Conservation (phyloP, 2,888 invertebrate species). For the Limnephilus lunatus region DNA sequence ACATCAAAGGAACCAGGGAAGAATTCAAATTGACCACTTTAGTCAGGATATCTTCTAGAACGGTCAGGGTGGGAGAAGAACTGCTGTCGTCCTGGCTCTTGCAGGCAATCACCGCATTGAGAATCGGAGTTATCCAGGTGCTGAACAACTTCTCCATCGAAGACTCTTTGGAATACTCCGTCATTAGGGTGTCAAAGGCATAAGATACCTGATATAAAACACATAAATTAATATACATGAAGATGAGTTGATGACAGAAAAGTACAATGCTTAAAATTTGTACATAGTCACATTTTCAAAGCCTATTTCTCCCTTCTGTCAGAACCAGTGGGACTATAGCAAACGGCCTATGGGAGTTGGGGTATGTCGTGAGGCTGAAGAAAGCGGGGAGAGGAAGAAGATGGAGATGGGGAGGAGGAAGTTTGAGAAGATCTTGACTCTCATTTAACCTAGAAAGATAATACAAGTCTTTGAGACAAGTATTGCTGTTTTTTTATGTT, state of each 20-base stretch:
- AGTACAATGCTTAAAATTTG: neutral
- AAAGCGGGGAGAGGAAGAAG: too few species aligned
- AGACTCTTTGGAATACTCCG: constrained; percentile 71
- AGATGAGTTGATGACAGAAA: neutral
- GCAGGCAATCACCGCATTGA: constrained; percentile 60
- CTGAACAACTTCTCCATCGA: constrained; percentile 72
- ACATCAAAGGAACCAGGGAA: constrained; percentile 70
- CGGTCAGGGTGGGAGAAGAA: constrained; percentile 69
- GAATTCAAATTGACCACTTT: constrained; percentile 69
- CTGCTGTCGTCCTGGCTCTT: constrained; percentile 68
- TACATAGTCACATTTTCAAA: neutral
- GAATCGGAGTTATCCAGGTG: constrained; percentile 74
- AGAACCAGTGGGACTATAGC: too few species aligned
- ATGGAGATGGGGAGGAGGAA: too few species aligned
- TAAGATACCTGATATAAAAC: constrained; percentile 73
- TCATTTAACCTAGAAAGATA: too few species aligned
- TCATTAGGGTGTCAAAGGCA: constrained; percentile 78
- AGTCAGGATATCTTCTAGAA: constrained; percentile 70
- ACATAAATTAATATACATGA: neutral
- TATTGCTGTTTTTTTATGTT: too few species aligned
- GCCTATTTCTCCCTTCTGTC: too few species aligned
- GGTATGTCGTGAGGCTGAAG: too few species aligned
- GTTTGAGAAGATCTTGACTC: too few species aligned
- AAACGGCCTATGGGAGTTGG: too few species aligned
- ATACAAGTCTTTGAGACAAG: too few species aligned